Percentiles rank a stretch among this genome's conserved stretches.
phyloP scores from a whole-genome alignment of 1,140 invertebrate genomes.

The Gonioctena quinquepunctata region DNA sequence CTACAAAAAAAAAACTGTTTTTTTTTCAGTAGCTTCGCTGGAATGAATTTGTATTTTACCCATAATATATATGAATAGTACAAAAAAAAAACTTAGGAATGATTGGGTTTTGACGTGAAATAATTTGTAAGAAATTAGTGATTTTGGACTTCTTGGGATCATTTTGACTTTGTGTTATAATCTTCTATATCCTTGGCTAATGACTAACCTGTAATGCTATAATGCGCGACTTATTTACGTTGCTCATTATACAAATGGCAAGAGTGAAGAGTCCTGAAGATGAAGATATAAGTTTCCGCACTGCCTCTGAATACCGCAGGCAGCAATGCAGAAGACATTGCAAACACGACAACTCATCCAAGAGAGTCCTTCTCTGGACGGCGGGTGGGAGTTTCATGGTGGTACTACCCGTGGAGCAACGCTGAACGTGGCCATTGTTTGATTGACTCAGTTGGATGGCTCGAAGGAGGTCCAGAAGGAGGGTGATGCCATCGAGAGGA shows the following conservation, averaged over 20 bases:
- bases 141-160: no score
- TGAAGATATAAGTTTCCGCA: constrained; percentile 72
- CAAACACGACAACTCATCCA: constrained; percentile 88
- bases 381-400: constrained; percentile 62
- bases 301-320: constrained; percentile 73
- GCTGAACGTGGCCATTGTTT: constrained; percentile 39
- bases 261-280: constrained; percentile 84
- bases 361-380: constrained; percentile 69
- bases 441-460: constrained; percentile 78
- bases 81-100: no score
- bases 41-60: no score
- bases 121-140: no score
- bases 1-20: no score
- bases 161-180: no score
- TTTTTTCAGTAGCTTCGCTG: no score
- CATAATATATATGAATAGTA: no score
- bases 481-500: constrained; percentile 79
- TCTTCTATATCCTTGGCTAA: no score
- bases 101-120: no score
- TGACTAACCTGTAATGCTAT: constrained; percentile 77
- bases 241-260: constrained; percentile 85
- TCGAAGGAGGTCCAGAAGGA: constrained; percentile 81
- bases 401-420: constrained; percentile 52
- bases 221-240: constrained; percentile 79
- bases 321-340: constrained; percentile 83